These are phyloP conservation scores for Leptoteleia sp. DNA, from an alignment of 1,140 invertebrate species.

Conservation along the genomic window DNA sequence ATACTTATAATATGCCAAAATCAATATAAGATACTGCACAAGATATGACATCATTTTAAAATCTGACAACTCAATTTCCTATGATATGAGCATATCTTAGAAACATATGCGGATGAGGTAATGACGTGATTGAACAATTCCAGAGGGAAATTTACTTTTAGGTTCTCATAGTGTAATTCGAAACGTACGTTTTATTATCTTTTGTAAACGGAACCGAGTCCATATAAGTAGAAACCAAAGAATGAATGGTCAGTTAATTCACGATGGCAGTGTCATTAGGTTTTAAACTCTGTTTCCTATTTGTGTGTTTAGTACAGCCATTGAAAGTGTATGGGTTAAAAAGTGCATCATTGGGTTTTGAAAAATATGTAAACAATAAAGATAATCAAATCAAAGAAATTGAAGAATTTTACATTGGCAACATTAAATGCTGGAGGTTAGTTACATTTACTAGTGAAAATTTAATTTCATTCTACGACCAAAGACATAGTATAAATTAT, in stretches of 20 bases:
- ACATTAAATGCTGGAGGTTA: conserved; percentile 61
- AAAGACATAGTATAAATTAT: no score
- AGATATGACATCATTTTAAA: conserved; percentile 6
- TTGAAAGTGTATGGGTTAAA: conserved; percentile 19
- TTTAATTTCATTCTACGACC: neutral
- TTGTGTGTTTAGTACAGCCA: conserved; percentile 34
- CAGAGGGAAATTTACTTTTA: conserved; percentile 70
- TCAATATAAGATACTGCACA: no score
- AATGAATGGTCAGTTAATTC: conserved; percentile 50
- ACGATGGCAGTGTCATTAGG: conserved; percentile 46
- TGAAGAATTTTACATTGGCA: conserved; percentile 44
- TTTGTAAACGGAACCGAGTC: conserved; percentile 71
- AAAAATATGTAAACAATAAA: conserved; percentile 10
- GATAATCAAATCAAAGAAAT: neutral
- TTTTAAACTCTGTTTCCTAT: conserved; percentile 14
- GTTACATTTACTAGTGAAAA: neutral
- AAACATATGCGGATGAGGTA: conserved; percentile 33
- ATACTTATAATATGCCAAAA: no score
- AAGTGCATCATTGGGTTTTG: conserved; percentile 10
- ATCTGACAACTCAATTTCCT: conserved; percentile 20
- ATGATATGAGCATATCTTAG: conserved; percentile 37
- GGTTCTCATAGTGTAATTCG: conserved; percentile 47
- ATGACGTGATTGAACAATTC: conserved; percentile 56
- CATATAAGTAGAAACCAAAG: conserved; percentile 67
- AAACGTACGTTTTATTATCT: conserved; percentile 68